Percentiles rank a stretch among this genome's conserved stretches.
Evolutionary conservation across 1,140 invertebrate species (phyloP).

Genomic region (Drosophila takahashii): DNA sequence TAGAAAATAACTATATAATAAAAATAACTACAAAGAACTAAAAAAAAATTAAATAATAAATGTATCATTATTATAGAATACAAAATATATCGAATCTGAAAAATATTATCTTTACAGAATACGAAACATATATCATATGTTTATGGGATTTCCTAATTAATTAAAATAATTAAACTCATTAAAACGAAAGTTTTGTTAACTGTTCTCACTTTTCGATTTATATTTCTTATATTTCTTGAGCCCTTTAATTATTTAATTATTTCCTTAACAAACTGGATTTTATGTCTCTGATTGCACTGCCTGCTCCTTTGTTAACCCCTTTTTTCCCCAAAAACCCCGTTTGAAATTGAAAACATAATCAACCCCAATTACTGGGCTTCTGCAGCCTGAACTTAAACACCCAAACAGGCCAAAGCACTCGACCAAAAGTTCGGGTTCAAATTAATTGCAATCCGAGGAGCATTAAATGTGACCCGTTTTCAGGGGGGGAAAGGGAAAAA

Average conservation of each 20-base stretch:
- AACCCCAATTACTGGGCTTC: slow-evolving; percentile 61
- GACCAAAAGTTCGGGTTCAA: slow-evolving; percentile 64
- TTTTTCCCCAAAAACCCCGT: neutral
- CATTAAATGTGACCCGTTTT: slow-evolving; percentile 68
- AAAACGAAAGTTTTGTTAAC: neutral
- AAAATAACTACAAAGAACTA: too few species aligned
- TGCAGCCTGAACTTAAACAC: slow-evolving; percentile 42
- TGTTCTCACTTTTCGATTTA: neutral
- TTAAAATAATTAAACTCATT: too few species aligned
- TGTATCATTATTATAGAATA: too few species aligned
- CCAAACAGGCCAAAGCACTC: slow-evolving; percentile 42
- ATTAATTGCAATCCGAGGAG: slow-evolving; percentile 78
- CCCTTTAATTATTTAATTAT: neutral
- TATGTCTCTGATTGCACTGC: neutral
- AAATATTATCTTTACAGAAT: too few species aligned
- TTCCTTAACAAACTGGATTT: neutral
- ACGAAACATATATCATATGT: too few species aligned
- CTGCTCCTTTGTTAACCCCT: neutral
- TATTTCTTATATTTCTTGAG: neutral
- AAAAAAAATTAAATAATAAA: too few species aligned
- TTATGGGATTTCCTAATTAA: too few species aligned
- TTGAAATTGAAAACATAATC: slow-evolving; percentile 33
- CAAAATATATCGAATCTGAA: too few species aligned
- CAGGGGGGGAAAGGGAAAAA: too few species aligned
- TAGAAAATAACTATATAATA: neutral